Evolutionary conservation across 2,888 invertebrate species (phyloP), one percentile per base, ranked within the genome.

Genomic region (Hanleya hanleyi): DNA sequence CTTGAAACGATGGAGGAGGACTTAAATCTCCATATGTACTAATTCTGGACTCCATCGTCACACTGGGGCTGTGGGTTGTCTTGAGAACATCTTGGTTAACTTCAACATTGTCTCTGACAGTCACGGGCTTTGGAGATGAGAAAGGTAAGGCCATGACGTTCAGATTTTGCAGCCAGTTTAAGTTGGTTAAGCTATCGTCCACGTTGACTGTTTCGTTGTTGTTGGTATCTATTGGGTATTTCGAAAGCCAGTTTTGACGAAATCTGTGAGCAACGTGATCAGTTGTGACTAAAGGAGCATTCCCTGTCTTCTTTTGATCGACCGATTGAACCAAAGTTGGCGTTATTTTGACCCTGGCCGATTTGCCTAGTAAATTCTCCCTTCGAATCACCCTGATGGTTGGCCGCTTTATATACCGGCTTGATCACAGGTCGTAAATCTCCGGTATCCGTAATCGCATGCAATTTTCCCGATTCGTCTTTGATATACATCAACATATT

Each of bases 161-260:
- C 78, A 96, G 94, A 86, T 96, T 96, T 80, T 90, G 96, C 73
- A 97, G 92, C 97, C 97, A 97, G 84, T 94, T 95, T 71, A 97
- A 92, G 88, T 95, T 96, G 7, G 96, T 96, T 75, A 97, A 91
- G 87, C 96, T 96, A 68, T 95, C 94, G 77, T 91, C 91, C 50
- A 90, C 79, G 71, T 83, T 83, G 18, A 80, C 78, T 26, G 82
- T 82, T 7, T 85, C 86, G 73, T 81, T 86, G 72, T 82, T 82
- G 78, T 79, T 83, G 26, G 83, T 80, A 73, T 88, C 88, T 32
- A 80, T 73, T 0, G 89, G 89, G 71, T 89, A 85, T 69, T 86
- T 86, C 36, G 86, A 86, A 82, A 88, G 80, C 90, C 90, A 90
- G 83, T 90, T 89, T 78, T 89, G 88, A 29, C 89, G 84, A 67